phyloP scores from a whole-genome alignment of 2,113 vertebrate species.

The Aix galericulata region DNA sequence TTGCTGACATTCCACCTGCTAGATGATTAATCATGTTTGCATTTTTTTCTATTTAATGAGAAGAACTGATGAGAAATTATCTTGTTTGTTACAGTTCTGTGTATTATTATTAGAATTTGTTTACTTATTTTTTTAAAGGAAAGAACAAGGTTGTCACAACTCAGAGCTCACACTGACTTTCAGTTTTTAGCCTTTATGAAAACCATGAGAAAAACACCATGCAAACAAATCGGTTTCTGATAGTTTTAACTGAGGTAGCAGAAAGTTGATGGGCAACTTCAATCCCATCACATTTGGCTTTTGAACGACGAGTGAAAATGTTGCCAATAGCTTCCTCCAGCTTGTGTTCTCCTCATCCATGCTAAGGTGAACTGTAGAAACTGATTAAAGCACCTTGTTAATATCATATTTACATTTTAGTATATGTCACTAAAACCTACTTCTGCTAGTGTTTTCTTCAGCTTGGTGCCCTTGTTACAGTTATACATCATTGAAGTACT shows the following conservation, averaged over 20 bases:
- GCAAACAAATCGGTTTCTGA: not conserved
- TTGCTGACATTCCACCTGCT: not conserved
- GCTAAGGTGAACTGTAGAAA: not conserved
- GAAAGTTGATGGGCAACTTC: not conserved
- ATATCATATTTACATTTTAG: not conserved
- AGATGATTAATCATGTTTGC: not conserved
- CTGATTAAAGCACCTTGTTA: not conserved
- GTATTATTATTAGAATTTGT: not conserved
- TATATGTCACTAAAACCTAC: not conserved
- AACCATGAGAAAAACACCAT: not conserved
- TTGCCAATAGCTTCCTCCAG: not conserved
- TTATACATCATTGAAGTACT: not conserved
- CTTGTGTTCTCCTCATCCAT: not conserved
- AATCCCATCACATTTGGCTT: not conserved
- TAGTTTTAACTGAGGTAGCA: not conserved
- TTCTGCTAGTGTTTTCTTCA: not conserved
- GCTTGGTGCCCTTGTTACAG: constrained; percentile 24
- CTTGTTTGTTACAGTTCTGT: not conserved
- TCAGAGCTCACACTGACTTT: not conserved
- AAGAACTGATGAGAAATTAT: not conserved
- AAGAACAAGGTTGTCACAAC: not conserved
- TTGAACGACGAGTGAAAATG: not conserved
- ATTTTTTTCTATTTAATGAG: not conserved
- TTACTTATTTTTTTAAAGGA: not conserved
- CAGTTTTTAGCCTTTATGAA: not conserved